Evolutionary conservation across 2,797 vertebrate species (phyloP).

Genomic region (Darevskia nairensis): DNA sequence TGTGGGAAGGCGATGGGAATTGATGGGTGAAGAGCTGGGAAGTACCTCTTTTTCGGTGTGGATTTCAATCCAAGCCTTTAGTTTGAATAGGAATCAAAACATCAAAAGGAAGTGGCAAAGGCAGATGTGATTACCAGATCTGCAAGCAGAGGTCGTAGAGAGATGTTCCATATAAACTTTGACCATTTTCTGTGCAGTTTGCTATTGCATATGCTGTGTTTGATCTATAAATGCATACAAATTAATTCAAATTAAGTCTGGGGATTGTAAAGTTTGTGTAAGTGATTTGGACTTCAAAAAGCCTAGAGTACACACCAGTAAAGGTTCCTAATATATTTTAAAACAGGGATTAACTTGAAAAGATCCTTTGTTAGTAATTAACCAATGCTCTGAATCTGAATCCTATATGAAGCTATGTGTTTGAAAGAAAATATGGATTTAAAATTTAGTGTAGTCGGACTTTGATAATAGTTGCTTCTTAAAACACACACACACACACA

Average conservation of each 20-base stretch:
- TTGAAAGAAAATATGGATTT: neutral
- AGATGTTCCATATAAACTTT: slow-evolving; percentile 5
- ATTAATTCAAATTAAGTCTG: slow-evolving; percentile 63
- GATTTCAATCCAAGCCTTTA: neutral
- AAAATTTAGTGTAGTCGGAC: neutral
- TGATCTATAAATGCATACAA: slow-evolving; percentile 66
- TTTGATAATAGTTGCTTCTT: slow-evolving; percentile 33
- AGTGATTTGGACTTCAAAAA: slow-evolving; percentile 69
- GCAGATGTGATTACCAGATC: neutral
- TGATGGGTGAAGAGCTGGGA: neutral
- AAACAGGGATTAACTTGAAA: slow-evolving; percentile 62
- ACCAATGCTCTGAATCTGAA: slow-evolving; percentile 31
- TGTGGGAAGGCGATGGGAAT: neutral
- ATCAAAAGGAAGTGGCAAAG: neutral
- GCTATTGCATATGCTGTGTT: slow-evolving; percentile 33
- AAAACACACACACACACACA: neutral
- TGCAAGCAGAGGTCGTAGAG: neutral
- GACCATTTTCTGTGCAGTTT: neutral
- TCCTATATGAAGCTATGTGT: slow-evolving; percentile 38
- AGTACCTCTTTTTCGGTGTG: neutral
- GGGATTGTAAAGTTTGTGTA: slow-evolving; percentile 50
- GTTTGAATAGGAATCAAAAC: neutral
- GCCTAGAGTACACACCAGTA: slow-evolving; percentile 52
- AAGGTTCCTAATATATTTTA: slow-evolving; percentile 58
- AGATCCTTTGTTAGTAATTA: slow-evolving; percentile 64